Base-by-base conservation (phyloP, 2,888 invertebrate species). In the Caenorhabditis imperialis region DNA sequence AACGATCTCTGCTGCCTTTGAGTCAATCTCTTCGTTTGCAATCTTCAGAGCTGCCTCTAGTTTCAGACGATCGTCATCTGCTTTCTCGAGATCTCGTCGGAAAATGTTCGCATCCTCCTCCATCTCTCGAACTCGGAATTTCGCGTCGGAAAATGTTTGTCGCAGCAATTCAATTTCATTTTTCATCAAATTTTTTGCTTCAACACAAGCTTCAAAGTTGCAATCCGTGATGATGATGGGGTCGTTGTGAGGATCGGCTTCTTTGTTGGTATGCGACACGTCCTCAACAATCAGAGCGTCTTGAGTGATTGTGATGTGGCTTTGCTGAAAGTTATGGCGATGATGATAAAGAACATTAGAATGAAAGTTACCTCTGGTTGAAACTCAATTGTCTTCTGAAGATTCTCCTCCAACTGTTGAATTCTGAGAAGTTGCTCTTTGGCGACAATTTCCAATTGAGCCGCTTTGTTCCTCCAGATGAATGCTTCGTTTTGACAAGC, bases 401-500 rank as follows among this genome's bases (percentile, higher is more conserved):
- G 57, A 5, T 47, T 40, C 2, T 67, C 67, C 33, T 81, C 77
- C 1, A 62, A 44, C 7, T 74, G 62, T 23, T 73, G 67, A 33
- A 78, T 63, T 40, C 78, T 81, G 18, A 80, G n/a, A 8, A 87
- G 69, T 51, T 86, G 85, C 33, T 86, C 85, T 57, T 84, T 81
- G 5, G 86, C 75, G 7, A 85, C 78, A 51, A 87, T 76, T 65
- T 87, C 87, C 54, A 87, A 72, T 50, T 88, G 85, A 2, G 87
- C 85, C 3, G 86, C 84, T 67, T 87, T 87, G 50, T 83, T 88
- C 18, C 88, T 65, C 87, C 87, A 88, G 22, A 85, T 81, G 30
- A 86, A 75, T 1, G 87, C 86, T 70, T 88, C 88, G 58, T 86
- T 84, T 51, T 86, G 84, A 70, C 84, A 88, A 3, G 88, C 88